Evolutionary conservation across 2,888 invertebrate genomes (phyloP), one percentile per base, ranked within the genome.

Genomic region (Macaria liturata): DNA sequence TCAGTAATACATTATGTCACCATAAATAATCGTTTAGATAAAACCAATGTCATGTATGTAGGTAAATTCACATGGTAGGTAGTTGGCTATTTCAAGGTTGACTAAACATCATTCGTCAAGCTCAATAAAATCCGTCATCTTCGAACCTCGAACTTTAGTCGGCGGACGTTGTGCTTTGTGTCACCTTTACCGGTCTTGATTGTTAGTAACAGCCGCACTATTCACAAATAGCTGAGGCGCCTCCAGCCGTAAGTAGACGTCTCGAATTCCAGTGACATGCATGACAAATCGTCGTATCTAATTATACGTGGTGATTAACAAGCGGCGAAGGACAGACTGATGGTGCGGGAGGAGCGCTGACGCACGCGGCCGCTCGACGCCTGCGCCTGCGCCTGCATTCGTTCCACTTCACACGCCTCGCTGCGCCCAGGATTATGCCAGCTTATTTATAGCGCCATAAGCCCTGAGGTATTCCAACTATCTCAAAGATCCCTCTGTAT

Each of bases 371-470:
- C 64, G 56, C 63, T 4, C 34, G 42, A 5, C 71, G 66, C 58
- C 57, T 32, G 42, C 47, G 43, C 54, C 31, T 5, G 42, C 47
- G 43, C 54, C 34, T 32, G 37, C 45, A 76, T 76, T 66, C 75
- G 84, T 75, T 78, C 78, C 81, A 78, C 78, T 84, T 82, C 83
- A 81, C 81, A 84, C 81, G 79, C 72, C 69, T 68, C 66, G 54
- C 57, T 63, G 65, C 66, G 69, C 58, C 57, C 59, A 61, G 65
- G 65, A 67, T 72, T 72, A 76, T 76, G 72, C 68, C 71, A 75
- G 69, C 69, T 69, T 79, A 81, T 79, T 80, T 79, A 80, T 82
- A 81, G 69, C 59, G 65, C 66, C 53, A 61, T 69, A 70, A 75
- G 68, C 73, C 72, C 71, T 60, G 54, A 64, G 70, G 74, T 68